Conservation (phyloP, 2,888 invertebrate genomes). For the Heteropelma amictum region DNA sequence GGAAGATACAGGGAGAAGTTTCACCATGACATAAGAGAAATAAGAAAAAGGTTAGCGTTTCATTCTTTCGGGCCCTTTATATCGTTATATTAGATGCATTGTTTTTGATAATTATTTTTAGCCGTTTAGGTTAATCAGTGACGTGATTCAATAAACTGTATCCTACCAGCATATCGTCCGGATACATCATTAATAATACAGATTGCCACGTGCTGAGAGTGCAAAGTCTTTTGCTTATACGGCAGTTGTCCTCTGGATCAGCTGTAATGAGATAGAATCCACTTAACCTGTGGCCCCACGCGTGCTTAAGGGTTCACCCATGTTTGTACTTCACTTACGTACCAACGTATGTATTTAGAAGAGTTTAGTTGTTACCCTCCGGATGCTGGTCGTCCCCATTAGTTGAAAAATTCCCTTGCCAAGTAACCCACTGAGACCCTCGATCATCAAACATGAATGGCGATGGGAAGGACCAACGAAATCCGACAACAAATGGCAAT, state of each 20-base stretch:
- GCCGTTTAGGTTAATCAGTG: neutral
- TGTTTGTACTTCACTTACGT: neutral
- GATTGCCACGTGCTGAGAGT: neutral
- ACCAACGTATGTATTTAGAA: slow-evolving; percentile 53
- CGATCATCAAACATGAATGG: neutral
- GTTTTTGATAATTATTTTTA: neutral
- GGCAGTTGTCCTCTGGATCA: slow-evolving; percentile 51
- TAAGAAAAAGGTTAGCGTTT: slow-evolving; percentile 23
- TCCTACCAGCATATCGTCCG: neutral
- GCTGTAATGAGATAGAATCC: slow-evolving; percentile 72
- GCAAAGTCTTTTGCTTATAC: slow-evolving; percentile 57
- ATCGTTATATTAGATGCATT: slow-evolving; percentile 63
- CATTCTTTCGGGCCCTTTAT: slow-evolving; percentile 51
- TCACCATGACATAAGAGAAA: neutral
- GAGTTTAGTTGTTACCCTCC: slow-evolving; percentile 66
- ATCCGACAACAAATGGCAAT: no score
- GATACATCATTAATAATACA: neutral
- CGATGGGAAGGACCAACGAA: neutral
- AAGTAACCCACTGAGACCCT: slow-evolving; percentile 22
- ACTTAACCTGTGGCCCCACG: slow-evolving; percentile 69
- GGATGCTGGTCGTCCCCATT: slow-evolving; percentile 2
- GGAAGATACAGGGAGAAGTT: neutral
- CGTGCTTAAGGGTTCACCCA: slow-evolving; percentile 69
- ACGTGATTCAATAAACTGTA: slow-evolving; percentile 5
- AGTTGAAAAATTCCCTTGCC: slow-evolving; percentile 5